Evolutionary conservation across 2,888 invertebrate species (phyloP), one percentile per base, ranked within the genome.

Genomic region (Drosophila flavopinicola): DNA sequence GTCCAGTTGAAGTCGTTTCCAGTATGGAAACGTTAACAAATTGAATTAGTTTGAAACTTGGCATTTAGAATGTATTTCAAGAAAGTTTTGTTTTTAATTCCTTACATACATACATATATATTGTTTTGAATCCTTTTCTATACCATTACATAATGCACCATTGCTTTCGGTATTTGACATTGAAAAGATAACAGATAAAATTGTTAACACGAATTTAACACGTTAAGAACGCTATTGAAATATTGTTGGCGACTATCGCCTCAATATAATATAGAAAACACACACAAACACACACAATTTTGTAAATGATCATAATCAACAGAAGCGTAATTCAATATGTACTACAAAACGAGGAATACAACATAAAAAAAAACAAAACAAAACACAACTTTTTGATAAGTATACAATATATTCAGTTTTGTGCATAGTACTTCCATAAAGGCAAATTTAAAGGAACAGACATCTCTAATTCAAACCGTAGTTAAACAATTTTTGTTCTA

Each of bases 201-300:
- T 58, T 60, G 47, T 73, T 35, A 67, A 75, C 67, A 85, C 88
- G 86, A 80, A 80, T 80, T 80, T 80, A 80, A 83, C 48, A 75
- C 79, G 80, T 83, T 85, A 61, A 58, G 67, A 71, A 83, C 64
- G 72, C 66, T 64, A 76, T 57, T 44, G 10, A 59, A 53, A 29
- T n/a, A 69, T 82, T 66, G 51, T 78, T 78, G 85, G 56, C 60
- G 44, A 15, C 37, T 44, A 61, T 32, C 72, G 66, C 41, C 37
- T 54, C 27, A 25, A 1, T 32, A 15, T 29, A 24, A 29, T 13
- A 6, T 17, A 3, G 35, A 7, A 49, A 0, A 35, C 7, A 25
- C 17, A 42, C 6, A 20, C 20, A 20, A 2, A 20, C 2, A 20
- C 20, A 42, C n/a, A 41, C 29, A 44, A 37, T 49, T 33, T 42